These are phyloP conservation scores for Drosophila bifasciata DNA, from an alignment of 1,140 invertebrate species.

Conservation along the genomic window DNA sequence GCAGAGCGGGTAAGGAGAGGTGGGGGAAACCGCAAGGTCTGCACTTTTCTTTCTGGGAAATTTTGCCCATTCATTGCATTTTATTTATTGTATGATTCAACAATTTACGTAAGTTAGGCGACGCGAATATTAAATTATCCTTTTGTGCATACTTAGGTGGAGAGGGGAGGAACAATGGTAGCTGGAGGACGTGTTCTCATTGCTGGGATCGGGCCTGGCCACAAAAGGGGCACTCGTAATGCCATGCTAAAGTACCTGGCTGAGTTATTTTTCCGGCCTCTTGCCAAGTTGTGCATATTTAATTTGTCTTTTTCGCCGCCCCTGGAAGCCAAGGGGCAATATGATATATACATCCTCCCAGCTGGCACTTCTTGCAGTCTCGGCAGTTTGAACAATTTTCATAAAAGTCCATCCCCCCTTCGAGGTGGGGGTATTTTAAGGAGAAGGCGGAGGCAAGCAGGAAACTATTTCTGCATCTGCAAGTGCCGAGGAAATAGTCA, in stretches of 20 bases:
- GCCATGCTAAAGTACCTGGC: constrained; percentile 41
- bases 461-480: no score
- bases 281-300: constrained; percentile 57
- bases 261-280: constrained; percentile 42
- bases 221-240: constrained; percentile 19
- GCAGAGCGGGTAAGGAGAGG: background rate
- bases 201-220: background rate
- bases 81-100: constrained; percentile 74
- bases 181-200: constrained; percentile 9
- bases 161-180: background rate
- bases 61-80: constrained; percentile 66
- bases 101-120: constrained; percentile 68
- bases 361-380: no score
- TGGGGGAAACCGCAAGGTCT: constrained; percentile 13
- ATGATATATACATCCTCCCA: no score
- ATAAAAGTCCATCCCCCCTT: no score
- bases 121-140: constrained; percentile 69
- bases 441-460: no score
- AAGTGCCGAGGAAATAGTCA: no score
- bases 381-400: no score
- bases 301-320: constrained; percentile 25
- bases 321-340: no score
- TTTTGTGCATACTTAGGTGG: constrained; percentile 36
- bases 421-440: no score
- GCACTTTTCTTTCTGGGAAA: constrained; percentile 30